These are phyloP conservation scores for Cheilosia vernalis DNA, from an alignment of 2,888 invertebrate species.

Conservation along the genomic window DNA sequence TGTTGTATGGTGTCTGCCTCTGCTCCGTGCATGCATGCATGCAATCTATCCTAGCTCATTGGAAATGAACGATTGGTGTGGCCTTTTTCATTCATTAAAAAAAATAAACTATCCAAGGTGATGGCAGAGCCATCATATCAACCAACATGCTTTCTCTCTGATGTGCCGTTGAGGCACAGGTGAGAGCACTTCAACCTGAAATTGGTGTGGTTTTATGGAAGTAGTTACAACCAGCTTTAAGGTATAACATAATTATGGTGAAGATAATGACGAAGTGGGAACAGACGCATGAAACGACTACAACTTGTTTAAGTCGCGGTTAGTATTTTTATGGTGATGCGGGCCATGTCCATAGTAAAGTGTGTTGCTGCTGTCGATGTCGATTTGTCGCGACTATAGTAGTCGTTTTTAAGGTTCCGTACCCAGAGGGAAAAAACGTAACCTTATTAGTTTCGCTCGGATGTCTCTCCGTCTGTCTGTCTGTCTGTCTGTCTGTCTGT, in stretches of 20 bases:
- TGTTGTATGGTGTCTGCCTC: constrained; percentile 38
- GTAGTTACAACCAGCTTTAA: constrained; percentile 59
- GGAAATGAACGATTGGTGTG: constrained; percentile 44
- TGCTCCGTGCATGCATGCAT: constrained; percentile 3
- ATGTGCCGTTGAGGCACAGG: constrained; percentile 41
- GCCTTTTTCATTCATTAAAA: constrained; percentile 70
- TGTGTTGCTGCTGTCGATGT: constrained; percentile 30
- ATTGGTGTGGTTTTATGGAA: constrained; percentile 69
- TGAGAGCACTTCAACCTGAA: constrained; percentile 68
- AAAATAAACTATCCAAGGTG: constrained; percentile 35
- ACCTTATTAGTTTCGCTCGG: no score
- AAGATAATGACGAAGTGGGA: constrained; percentile 49
- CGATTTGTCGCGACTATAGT: constrained; percentile 34
- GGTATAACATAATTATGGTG: constrained; percentile 57
- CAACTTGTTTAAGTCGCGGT: constrained; percentile 63
- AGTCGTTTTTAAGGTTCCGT: no score
- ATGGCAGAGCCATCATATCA: constrained; percentile 46
- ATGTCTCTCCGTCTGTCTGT: no score
- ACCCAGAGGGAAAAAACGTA: no score
- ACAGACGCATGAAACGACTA: constrained; percentile 21
- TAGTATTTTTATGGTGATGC: constrained; percentile 47
- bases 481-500: no score
- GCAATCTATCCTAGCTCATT: constrained; percentile 40
- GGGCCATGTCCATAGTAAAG: constrained; percentile 28
- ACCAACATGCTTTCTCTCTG: constrained; percentile 60